These are phyloP conservation scores for Cyclina sinensis DNA, from an alignment of 1,140 invertebrate genomes.

Conservation along the genomic window DNA sequence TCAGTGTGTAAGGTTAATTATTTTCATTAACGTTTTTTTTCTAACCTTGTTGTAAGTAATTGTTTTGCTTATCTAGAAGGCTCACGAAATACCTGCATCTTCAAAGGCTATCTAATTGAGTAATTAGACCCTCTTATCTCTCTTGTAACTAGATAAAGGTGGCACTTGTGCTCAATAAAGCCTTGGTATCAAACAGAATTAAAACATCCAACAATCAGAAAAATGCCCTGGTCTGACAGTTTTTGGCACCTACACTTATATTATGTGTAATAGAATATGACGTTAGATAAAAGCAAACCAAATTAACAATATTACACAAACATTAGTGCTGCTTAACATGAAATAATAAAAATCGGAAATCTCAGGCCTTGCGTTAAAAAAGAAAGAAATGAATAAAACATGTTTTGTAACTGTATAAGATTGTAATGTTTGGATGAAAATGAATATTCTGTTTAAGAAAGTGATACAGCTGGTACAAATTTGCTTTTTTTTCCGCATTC, in stretches of 20 bases:
- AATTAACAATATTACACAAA: conserved; percentile 22
- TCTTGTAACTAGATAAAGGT: not conserved
- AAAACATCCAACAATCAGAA: conserved; percentile 28
- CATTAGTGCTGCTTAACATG: not conserved
- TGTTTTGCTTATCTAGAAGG: not conserved
- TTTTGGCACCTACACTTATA: conserved; percentile 40
- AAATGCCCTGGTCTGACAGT: conserved; percentile 42
- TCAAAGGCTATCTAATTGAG: conserved; percentile 46
- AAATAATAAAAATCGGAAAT: too few species aligned
- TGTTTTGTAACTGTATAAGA: conserved; percentile 1
- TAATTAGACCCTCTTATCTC: conserved; percentile 43
- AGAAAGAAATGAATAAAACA: not conserved
- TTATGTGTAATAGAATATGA: conserved; percentile 43
- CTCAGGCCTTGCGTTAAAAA: too few species aligned
- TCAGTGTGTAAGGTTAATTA: not conserved
- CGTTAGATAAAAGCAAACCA: conserved; percentile 36
- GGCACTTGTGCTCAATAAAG: conserved; percentile 35
- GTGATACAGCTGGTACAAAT: conserved; percentile 1
- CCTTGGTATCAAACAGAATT: conserved; percentile 51
- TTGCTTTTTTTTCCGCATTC: conserved; percentile 2
- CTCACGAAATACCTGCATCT: not conserved
- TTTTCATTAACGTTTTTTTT: not conserved
- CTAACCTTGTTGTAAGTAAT: not conserved
- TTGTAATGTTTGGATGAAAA: not conserved
- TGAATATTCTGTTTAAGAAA: conserved; percentile 11